These are phyloP conservation scores for Pilophorus perplexus DNA, from an alignment of 2,888 invertebrate species.

Conservation along the genomic window DNA sequence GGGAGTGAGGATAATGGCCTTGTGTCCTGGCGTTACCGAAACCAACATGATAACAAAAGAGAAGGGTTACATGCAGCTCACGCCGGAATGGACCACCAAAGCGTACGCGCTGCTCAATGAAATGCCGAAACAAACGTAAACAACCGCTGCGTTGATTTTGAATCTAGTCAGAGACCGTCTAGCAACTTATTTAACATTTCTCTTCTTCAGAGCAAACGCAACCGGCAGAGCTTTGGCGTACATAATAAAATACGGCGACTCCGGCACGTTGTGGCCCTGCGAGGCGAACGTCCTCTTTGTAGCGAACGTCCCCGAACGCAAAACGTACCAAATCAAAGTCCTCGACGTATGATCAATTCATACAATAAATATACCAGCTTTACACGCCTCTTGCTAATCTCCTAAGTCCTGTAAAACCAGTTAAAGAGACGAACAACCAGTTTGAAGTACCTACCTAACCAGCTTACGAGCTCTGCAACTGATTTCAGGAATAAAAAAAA, in stretches of 20 bases:
- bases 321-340: constrained; percentile 35
- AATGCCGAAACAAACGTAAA: constrained; percentile 40
- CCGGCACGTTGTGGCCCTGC: constrained; percentile 52
- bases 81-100: constrained; percentile 38
- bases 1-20: constrained; percentile 30
- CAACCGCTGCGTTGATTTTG: neutral
- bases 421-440: too few relatives aligned
- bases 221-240: constrained; percentile 51
- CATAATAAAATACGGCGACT: constrained; percentile 51
- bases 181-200: neutral
- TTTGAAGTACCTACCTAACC: too few relatives aligned
- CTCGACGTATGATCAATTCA: constrained; percentile 42
- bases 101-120: constrained; percentile 4
- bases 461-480: too few relatives aligned
- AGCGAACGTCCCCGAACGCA: constrained; percentile 28
- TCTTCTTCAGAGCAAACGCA: constrained; percentile 26
- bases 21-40: constrained; percentile 41
- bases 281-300: constrained; percentile 48
- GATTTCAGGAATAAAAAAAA: too few relatives aligned
- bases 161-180: too few relatives aligned
- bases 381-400: too few relatives aligned
- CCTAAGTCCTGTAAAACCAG: too few relatives aligned
- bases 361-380: too few relatives aligned
- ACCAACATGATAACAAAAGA: constrained; percentile 34
- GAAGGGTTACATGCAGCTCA: neutral